A percentile compares a stretch with the other conserved stretches of the same genome.
Conservation (phyloP, 2,113 vertebrate genomes). For the human region DNA sequence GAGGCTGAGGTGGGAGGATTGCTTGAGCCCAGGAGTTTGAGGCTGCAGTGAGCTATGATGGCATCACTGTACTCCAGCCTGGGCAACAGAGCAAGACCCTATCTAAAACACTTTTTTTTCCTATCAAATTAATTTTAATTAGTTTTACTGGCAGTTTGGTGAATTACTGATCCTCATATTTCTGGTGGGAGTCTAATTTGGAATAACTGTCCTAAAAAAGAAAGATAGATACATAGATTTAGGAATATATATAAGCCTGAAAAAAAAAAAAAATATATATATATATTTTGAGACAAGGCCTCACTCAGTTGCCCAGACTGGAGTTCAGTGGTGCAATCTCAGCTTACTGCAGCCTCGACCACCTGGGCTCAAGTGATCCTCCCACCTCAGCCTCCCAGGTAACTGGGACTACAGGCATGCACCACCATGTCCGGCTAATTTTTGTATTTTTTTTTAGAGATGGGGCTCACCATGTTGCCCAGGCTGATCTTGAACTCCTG, state of each 20-base stretch:
- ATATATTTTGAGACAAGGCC: too few species aligned
- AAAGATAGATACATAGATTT: neutral
- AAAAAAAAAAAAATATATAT: neutral
- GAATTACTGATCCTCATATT: neutral
- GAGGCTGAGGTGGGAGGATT: neutral
- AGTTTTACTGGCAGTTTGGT: neutral
- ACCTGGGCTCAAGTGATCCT: too few species aligned
- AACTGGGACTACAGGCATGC: too few species aligned
- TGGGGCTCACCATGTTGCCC: too few species aligned
- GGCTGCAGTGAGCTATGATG: neutral
- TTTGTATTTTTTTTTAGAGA: too few species aligned
- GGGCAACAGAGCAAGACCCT: neutral
- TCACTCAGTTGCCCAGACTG: too few species aligned
- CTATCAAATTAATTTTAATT: neutral
- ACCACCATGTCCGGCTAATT: too few species aligned
- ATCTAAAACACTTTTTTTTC: neutral
- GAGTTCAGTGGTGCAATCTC: too few species aligned
- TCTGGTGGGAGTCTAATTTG: neutral
- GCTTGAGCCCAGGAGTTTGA: neutral
- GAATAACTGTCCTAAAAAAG: constrained; percentile 22
- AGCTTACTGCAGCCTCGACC: too few species aligned
- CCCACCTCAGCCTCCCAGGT: too few species aligned
- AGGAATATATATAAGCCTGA: neutral
- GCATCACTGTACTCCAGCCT: neutral
- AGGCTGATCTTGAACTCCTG: too few species aligned